Evolutionary conservation across 2,888 invertebrate species (phyloP), one percentile per base, ranked within the genome.

Genomic region (Melikaiella ostensackeni): DNA sequence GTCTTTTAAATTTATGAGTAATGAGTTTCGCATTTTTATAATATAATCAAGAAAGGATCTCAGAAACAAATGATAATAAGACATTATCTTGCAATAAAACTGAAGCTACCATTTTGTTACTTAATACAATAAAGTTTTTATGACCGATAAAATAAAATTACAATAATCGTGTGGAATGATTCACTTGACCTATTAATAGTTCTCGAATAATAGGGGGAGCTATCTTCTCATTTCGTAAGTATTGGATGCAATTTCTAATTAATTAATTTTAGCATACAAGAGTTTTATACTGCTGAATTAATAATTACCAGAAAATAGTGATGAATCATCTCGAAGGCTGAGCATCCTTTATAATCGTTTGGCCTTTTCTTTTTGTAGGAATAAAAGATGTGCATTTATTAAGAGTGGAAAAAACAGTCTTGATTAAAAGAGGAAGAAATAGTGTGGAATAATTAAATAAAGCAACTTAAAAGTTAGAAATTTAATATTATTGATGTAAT

Each of bases 241-340:
- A 46, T 21, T 46, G 27, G 9, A 27, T 46, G 66, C 27, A 66
- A 66, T 66, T 46, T 66, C 66, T 66, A 66, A 66, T 66, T 66
- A 66, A 66, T 66, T 66, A 66, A 66, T 66, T 66, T 66, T 46
- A 46, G 19, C 19, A 66, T 46, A 38, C 24, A 66, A 46, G 46
- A 66, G 46, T 66, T 66, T 46, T 55, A 42, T 64, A 66, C 42
- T 30, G 66, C 66, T 38, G 21, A 66, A 46, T 24, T 66, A 46
- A 66, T 66, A 27, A 46, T 46, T 66, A 66, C 66, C 66, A 66
- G 66, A 66, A 66, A 66, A 66, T 66, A 66, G 46, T 66, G 66
- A 66, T 66, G 66, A 66, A 66, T 66, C 66, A 66, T 66, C 46
- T 46, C 46, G 66, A 46, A 66, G 66, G 46, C 46, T 66, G 66